Percentiles rank a stretch among this genome's conserved stretches.
Evolutionary conservation across 2,113 vertebrate species (phyloP).

Genomic region (Heterotis niloticus): DNA sequence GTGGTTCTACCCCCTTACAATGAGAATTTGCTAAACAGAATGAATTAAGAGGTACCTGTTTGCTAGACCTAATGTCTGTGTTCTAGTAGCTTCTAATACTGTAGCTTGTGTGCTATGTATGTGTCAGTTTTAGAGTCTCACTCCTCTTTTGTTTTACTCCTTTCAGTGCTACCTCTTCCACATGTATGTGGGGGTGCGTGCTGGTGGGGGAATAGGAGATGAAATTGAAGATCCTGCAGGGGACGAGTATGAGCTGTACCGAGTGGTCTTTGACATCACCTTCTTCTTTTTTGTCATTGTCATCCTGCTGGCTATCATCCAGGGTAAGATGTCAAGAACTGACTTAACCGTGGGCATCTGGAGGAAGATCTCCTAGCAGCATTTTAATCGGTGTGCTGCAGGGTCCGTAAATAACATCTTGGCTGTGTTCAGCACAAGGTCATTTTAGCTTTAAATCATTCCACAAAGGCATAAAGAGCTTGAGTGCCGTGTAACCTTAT

Average conservation of each 20-base stretch:
- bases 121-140: neutral
- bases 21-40: no score
- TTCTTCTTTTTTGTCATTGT: slow-evolving; percentile 95
- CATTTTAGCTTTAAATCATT: no score
- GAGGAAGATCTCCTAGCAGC: neutral
- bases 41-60: no score
- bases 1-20: no score
- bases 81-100: no score
- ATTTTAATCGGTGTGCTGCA: neutral
- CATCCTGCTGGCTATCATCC: slow-evolving; percentile 89
- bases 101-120: neutral
- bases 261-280: slow-evolving; percentile 89
- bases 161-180: slow-evolving; percentile 87
- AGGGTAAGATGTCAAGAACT: slow-evolving; percentile 61
- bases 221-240: slow-evolving; percentile 90
- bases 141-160: neutral
- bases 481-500: no score
- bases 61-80: no score
- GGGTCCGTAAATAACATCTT: no score
- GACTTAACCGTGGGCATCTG: neutral
- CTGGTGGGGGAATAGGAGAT: slow-evolving; percentile 86
- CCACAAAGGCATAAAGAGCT: no score
- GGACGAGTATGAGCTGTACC: slow-evolving; percentile 86
- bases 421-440: no score
- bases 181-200: slow-evolving; percentile 91